Conservation (phyloP, 2,113 vertebrate genomes). For the Raja brachyura region DNA sequence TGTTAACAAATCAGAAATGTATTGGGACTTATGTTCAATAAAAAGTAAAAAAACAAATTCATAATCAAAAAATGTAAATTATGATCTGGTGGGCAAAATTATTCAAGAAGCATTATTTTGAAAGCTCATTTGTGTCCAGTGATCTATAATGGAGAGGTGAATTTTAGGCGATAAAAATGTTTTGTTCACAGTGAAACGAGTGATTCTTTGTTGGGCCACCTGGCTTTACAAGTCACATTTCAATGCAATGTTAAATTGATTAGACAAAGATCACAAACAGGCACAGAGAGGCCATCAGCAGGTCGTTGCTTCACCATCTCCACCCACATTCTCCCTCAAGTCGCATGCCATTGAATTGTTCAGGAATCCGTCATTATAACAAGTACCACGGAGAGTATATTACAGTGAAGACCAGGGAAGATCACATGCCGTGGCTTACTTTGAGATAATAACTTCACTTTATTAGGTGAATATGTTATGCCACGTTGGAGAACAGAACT, state of each 20-base stretch:
- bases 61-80: too few relatives aligned
- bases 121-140: neutral
- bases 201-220: neutral
- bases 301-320: too few relatives aligned
- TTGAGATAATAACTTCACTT: neutral
- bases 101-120: neutral
- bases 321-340: neutral
- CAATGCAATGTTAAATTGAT: too few relatives aligned
- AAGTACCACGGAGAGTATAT: neutral
- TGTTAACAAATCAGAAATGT: neutral
- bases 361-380: neutral
- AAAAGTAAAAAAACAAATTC: neutral
- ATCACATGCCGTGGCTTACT: neutral
- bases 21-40: neutral
- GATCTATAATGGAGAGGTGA: neutral
- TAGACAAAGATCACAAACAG: neutral
- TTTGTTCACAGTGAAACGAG: neutral
- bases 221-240: neutral
- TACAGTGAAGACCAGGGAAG: neutral
- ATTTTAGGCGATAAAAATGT: neutral
- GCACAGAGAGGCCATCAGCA: neutral
- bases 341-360: neutral
- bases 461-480: neutral
- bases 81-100: neutral
- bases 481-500: neutral